Evolutionary conservation across 2,797 vertebrate species (phyloP).

Genomic region (Myotis planiceps): DNA sequence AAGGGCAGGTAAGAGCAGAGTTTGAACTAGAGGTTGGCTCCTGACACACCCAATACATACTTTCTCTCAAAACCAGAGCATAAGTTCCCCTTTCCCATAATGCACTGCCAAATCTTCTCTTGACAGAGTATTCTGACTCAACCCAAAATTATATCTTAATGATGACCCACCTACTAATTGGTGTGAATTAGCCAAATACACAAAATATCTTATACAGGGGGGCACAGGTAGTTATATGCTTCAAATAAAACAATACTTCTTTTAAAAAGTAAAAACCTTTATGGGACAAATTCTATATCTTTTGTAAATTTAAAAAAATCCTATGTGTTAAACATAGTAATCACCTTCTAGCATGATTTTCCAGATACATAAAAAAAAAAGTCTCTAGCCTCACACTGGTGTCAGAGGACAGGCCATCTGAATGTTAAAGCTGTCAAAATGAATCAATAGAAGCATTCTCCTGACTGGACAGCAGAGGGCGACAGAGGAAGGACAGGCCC

Average conservation of each 20-base stretch:
- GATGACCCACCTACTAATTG: neutral
- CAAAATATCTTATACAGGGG: neutral
- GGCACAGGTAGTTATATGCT: neutral
- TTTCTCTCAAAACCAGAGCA: neutral
- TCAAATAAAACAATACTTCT: neutral
- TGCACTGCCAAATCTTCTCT: neutral
- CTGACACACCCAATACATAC: neutral
- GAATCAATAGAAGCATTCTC: conserved; percentile 64
- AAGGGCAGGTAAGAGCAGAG: neutral
- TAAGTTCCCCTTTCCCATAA: neutral
- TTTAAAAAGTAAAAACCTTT: neutral
- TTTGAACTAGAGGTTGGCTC: neutral
- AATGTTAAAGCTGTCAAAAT: conserved; percentile 32
- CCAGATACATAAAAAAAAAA: neutral
- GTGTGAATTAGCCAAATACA: neutral
- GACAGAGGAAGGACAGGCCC: conserved; percentile 71
- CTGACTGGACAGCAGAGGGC: conserved; percentile 80
- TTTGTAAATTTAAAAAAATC: neutral
- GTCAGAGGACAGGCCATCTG: neutral
- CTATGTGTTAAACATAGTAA: neutral
- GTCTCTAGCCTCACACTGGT: neutral
- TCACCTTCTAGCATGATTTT: neutral
- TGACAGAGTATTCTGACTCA: neutral
- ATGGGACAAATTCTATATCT: neutral
- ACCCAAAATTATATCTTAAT: neutral